Evolutionary conservation across 2,113 vertebrate genomes (phyloP).

Genomic region (Callaeas wilsoni): DNA sequence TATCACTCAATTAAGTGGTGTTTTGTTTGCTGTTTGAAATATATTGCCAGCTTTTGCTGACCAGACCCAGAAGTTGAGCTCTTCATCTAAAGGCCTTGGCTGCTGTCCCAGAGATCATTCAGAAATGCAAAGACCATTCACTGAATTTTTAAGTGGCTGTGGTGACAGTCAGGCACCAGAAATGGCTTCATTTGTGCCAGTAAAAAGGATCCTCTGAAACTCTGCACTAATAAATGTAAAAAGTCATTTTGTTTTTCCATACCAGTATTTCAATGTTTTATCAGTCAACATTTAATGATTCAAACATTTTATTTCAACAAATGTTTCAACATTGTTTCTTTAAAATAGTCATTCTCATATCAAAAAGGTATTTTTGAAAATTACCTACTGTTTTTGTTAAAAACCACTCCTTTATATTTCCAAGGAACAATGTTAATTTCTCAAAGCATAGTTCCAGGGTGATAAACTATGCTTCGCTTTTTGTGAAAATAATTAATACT

Average conservation of each 20-base stretch:
- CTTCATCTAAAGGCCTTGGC: background rate
- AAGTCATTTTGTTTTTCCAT: background rate
- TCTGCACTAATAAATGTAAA: background rate
- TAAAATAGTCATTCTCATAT: background rate
- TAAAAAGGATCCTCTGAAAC: background rate
- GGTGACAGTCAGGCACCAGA: background rate
- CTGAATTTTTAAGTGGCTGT: background rate
- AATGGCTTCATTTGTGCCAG: background rate
- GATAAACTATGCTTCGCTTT: background rate
- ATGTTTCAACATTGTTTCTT: background rate
- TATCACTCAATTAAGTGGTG: background rate
- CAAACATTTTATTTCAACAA: background rate
- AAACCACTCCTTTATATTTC: background rate
- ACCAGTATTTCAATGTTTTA: background rate
- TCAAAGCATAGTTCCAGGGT: background rate
- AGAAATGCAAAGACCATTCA: background rate
- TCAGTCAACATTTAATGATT: background rate
- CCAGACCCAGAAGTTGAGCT: background rate
- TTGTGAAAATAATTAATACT: background rate
- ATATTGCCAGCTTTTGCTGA: background rate
- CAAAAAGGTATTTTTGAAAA: background rate
- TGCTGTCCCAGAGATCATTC: conserved; percentile 15
- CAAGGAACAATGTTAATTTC: background rate
- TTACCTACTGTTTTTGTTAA: background rate
- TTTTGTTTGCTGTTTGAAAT: background rate